phyloP scores from a whole-genome alignment of 2,113 vertebrate genomes.

The Elgaria multicarinata region DNA sequence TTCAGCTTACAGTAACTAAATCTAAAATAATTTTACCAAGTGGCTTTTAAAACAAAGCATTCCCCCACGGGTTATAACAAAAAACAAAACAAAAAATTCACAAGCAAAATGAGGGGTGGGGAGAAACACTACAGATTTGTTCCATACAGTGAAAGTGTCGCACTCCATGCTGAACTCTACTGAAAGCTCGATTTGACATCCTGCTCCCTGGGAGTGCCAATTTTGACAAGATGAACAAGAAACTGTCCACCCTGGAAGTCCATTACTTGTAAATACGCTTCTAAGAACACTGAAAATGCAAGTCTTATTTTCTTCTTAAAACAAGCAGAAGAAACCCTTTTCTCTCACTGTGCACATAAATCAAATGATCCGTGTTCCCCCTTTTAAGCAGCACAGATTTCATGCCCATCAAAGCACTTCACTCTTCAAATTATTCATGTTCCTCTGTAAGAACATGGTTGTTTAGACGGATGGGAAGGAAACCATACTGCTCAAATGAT shows the following conservation, averaged over 20 bases:
- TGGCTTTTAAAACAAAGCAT: slow-evolving; percentile 28
- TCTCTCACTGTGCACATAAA: not conserved
- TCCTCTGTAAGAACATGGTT: slow-evolving; percentile 30
- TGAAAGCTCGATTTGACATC: slow-evolving; percentile 35
- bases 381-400: slow-evolving; percentile 39
- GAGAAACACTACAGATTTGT: too few relatives aligned
- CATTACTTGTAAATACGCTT: slow-evolving; percentile 21
- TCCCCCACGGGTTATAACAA: slow-evolving; percentile 10
- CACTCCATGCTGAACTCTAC: slow-evolving; percentile 16
- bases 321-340: slow-evolving; percentile 5
- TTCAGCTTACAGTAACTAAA: slow-evolving; percentile 18
- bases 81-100: slow-evolving; percentile 14
- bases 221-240: not conserved
- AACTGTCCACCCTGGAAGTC: not conserved
- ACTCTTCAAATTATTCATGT: not conserved
- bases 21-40: slow-evolving; percentile 7
- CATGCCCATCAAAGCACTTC: slow-evolving; percentile 32
- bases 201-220: not conserved
- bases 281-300: not conserved
- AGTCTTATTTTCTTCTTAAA: slow-evolving; percentile 12
- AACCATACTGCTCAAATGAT: not conserved
- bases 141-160: slow-evolving; percentile 2
- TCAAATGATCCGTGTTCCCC: slow-evolving; percentile 16
- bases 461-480: not conserved
- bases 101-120: too few relatives aligned